Evolutionary conservation across 2,888 invertebrate species (phyloP).

Genomic region (Papilio protenor): DNA sequence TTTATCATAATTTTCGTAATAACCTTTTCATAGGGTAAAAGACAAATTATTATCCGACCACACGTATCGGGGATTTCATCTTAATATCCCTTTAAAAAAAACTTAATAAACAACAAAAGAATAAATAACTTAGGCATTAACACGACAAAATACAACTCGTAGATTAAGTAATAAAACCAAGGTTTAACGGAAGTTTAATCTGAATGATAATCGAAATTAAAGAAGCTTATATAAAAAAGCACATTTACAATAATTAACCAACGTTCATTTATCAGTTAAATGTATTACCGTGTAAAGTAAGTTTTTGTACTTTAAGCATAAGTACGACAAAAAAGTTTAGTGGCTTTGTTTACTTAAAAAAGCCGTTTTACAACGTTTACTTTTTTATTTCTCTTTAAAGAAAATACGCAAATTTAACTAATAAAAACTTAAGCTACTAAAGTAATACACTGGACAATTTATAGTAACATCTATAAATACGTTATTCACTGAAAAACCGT

Average conservation of each 20-base stretch:
- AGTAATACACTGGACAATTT: too few relatives aligned
- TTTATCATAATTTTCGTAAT: constrained; percentile 2
- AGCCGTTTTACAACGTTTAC: not conserved
- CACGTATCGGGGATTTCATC: not conserved
- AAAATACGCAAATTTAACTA: not conserved
- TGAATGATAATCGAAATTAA: constrained; percentile 3
- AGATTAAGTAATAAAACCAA: not conserved
- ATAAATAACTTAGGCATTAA: not conserved
- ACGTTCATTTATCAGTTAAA: not conserved
- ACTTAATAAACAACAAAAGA: not conserved
- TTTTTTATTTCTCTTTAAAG: not conserved
- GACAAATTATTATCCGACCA: not conserved
- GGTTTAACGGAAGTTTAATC: constrained; percentile 10
- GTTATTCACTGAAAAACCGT: too few relatives aligned
- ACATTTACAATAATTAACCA: not conserved
- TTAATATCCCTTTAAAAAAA: not conserved
- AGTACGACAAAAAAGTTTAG: not conserved
- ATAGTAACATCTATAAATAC: too few relatives aligned
- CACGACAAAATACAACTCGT: not conserved
- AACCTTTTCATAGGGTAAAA: not conserved
- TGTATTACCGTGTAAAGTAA: not conserved
- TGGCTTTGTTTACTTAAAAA: not conserved
- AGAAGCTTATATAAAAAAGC: not conserved
- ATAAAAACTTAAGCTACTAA: too few relatives aligned
- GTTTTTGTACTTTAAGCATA: not conserved